Base-by-base conservation (phyloP, 2,113 vertebrate species). In the Corythaeola cristata region DNA sequence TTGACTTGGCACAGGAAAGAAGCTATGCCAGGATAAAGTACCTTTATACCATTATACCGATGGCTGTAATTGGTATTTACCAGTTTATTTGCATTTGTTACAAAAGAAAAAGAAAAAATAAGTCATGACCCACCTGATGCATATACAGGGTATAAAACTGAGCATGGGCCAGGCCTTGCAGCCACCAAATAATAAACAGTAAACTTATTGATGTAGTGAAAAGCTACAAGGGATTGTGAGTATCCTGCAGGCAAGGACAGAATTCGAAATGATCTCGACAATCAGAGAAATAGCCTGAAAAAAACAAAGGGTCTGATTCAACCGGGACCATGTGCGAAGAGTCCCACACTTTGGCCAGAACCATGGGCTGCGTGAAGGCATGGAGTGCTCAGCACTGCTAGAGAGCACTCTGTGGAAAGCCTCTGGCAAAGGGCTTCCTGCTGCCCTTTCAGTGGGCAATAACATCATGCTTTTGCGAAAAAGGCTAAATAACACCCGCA, bases 201-300 rank as follows among this genome's bases (percentile, higher is more conserved):
- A 95, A 96, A 97, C 76, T 94, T 94, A 96, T 88, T 97, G 93
- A 95, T 96, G 90, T 74, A 84, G 59, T 86, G 95, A 95, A 90
- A 93, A 95, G 95, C 95, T 94, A 96, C 85, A 96, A 95, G 92
- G 90, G 93, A 85, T 89, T 97, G 94, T 69, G 94, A 96, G 75
- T 88, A 96, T 69, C 89, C 95, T 95, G 95, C 50, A 62, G 96
- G 91, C 95, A 97, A 85, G 96, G 91, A 26, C 87, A 79, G 96
- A 96, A 97, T 97, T 96, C 93, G 88, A 96, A 97, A 96, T 91
- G 89, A 97, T 89, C 96, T 81, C 5, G 2, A 96, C 85, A 95
- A 95, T 94, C 89, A 72, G 72, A 94, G 95, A 95, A 96, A 91
- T 63, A 76, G 91, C 45, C 87, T 91, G 95, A 53, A 94, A 91